Conservation (phyloP, 2,113 vertebrate genomes). For the Oryzias curvinotus region DNA sequence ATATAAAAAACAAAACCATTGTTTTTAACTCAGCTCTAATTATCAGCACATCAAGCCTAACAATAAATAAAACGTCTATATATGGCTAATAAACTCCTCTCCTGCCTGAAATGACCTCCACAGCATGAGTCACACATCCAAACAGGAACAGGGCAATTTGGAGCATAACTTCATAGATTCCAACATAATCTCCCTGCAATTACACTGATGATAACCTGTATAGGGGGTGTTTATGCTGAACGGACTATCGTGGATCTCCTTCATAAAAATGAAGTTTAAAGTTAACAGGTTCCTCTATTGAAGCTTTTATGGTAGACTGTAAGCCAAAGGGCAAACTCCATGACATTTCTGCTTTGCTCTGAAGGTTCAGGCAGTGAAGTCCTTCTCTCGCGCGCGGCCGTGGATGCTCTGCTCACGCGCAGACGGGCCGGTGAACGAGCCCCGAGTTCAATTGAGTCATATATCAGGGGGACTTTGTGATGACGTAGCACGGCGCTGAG, state of each 20-base stretch:
- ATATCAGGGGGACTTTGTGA: conserved; percentile 35
- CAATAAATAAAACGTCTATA: too few relatives aligned
- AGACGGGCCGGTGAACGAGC: not conserved
- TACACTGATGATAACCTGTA: not conserved
- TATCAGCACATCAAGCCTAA: too few relatives aligned
- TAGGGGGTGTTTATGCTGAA: too few relatives aligned
- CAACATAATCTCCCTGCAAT: not conserved
- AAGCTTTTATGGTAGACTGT: conserved; percentile 27
- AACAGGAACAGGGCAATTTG: not conserved
- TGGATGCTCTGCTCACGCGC: too few relatives aligned
- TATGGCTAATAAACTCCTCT: not conserved
- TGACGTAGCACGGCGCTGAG: conserved; percentile 71
- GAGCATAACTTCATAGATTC: not conserved
- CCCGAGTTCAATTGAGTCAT: conserved; percentile 27
- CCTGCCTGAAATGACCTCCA: conserved; percentile 19
- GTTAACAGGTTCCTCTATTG: not conserved
- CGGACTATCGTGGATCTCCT: too few relatives aligned
- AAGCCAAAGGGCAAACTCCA: conserved; percentile 48
- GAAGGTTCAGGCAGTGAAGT: conserved; percentile 19
- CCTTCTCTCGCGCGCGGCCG: too few relatives aligned
- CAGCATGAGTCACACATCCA: conserved; percentile 42
- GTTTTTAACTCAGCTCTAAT: too few relatives aligned
- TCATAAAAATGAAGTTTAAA: too few relatives aligned
- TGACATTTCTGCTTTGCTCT: conserved; percentile 48
- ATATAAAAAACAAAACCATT: too few relatives aligned